Evolutionary conservation across 2,797 vertebrate species (phyloP).

Genomic region (Synaphobranchus kaupii): DNA sequence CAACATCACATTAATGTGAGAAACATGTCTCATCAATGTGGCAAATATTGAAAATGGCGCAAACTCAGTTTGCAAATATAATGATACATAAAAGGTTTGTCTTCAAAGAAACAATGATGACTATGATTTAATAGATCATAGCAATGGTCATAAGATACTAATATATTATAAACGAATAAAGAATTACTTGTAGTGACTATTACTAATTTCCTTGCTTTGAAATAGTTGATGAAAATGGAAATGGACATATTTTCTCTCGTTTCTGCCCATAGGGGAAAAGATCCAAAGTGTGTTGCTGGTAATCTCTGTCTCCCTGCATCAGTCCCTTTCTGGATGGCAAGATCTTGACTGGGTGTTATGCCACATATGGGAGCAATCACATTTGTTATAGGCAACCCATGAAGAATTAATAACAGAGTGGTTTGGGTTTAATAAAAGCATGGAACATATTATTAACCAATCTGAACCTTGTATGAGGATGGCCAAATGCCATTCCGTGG

Average conservation of each 20-base stretch:
- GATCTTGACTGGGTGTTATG: constrained; percentile 48
- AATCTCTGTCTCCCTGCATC: constrained; percentile 36
- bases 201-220: constrained; percentile 17
- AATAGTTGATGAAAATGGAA: constrained; percentile 40
- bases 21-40: neutral
- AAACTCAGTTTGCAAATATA: neutral
- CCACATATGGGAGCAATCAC: constrained; percentile 75
- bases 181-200: neutral
- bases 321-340: constrained; percentile 44
- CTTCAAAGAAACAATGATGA: neutral
- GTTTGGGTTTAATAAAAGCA: constrained; percentile 72
- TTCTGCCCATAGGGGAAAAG: constrained; percentile 52
- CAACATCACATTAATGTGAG: constrained; percentile 1
- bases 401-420: constrained; percentile 71
- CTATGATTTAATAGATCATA: neutral
- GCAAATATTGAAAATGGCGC: neutral
- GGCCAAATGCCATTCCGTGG: constrained; percentile 59
- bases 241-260: constrained; percentile 37
- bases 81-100: neutral
- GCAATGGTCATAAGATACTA: neutral
- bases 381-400: constrained; percentile 59
- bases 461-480: constrained; percentile 57
- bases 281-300: constrained; percentile 10
- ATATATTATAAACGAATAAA: neutral
- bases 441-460: constrained; percentile 70